Evolutionary conservation across 1,140 invertebrate species (phyloP).

Genomic region (Phortica variegata): DNA sequence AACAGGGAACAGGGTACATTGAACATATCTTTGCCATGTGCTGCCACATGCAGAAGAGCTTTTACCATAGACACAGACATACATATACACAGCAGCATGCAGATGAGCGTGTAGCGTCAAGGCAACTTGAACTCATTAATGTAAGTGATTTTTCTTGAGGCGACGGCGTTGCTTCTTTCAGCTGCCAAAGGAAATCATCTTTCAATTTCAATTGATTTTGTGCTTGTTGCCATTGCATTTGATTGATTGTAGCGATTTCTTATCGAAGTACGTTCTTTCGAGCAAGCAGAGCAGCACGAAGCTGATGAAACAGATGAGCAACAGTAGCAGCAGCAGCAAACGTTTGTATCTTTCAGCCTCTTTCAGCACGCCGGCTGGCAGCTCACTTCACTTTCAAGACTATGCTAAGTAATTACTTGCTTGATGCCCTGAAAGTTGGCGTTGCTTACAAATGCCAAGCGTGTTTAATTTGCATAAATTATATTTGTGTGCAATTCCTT

Average conservation of each 20-base stretch:
- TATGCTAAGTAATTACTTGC: conserved; percentile 38
- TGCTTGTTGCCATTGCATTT: conserved; percentile 48
- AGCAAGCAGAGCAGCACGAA: too few species aligned
- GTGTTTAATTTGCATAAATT: conserved; percentile 46
- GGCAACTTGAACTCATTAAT: conserved; percentile 53
- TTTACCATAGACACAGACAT: too few species aligned
- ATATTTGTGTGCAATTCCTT: conserved; percentile 11
- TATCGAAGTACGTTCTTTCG: conserved; percentile 49
- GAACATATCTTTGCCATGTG: background rate
- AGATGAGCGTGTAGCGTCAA: too few species aligned
- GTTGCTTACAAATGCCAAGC: conserved; percentile 23
- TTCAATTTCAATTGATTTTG: conserved; percentile 55
- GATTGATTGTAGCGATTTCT: conserved; percentile 50
- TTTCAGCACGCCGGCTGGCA: conserved; percentile 9
- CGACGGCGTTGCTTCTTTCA: background rate
- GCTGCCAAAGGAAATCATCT: conserved; percentile 39
- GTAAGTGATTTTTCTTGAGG: conserved; percentile 53
- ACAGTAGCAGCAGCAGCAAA: too few species aligned
- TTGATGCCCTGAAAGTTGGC: background rate
- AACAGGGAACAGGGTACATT: too few species aligned
- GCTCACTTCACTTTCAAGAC: conserved; percentile 23
- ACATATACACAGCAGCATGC: too few species aligned
- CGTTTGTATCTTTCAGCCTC: too few species aligned
- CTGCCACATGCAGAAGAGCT: conserved; percentile 18
- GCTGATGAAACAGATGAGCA: too few species aligned